Evolutionary conservation across 2,888 invertebrate genomes (phyloP), one percentile per base, ranked within the genome.

Genomic region (Aplocera efformata): DNA sequence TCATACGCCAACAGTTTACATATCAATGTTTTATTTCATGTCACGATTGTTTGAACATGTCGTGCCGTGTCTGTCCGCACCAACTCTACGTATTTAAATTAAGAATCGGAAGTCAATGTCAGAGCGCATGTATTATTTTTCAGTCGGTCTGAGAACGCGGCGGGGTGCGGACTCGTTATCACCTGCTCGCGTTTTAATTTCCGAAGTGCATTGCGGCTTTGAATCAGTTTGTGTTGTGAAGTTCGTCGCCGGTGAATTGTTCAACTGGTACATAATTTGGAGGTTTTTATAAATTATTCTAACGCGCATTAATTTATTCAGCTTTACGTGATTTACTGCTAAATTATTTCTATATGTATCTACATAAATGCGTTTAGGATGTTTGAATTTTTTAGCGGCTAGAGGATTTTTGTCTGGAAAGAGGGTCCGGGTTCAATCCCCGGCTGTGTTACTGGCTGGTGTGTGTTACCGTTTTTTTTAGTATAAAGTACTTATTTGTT

Each of bases 91-190:
- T 41, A 42, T 32, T 47, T 32, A 50, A 50, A 41, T 39, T 42
- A 43, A 40, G 35, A 38, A 48, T 49, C 45, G 45, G 48, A 53
- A 48, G 54, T 57, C 51, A 52, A 55, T 52, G 52, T 43, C 48
- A 46, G 35, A 20, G 28, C 43, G 29, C 23, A 3, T 34, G 22
- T 35, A 23, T 34, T 31, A 31, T 22, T 41, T 35, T 51, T 49
- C 50, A 56, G 55, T 56, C 50, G 41, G 39, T 39, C 34, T 39
- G 37, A 25, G 48, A 35, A 32, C 52, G 38, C 32, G 23, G 33
- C 10, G 5, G 31, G 4, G 38, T 7, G 23, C 34, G 43, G 28
- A 50, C 43, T 48, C 23, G 30, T 42, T 24, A 33, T 3, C 11
- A 28, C 9, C 9, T 9, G 33, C 34, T 21, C 48, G 42, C 38